Conservation (phyloP, 92 coral and sea anemone genomes). For the Pocillopora grandis region DNA sequence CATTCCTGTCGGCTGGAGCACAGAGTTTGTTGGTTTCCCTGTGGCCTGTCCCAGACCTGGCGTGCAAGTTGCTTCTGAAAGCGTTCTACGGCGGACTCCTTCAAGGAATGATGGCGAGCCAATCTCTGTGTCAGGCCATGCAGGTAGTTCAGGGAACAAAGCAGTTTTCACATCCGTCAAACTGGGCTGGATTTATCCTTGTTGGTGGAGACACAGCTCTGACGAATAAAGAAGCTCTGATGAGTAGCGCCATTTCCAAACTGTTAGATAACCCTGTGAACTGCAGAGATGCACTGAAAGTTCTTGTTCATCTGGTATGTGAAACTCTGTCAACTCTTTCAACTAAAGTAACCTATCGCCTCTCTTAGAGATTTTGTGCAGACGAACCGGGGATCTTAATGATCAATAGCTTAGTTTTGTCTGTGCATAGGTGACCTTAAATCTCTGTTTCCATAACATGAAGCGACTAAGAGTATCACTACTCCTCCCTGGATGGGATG, state of each 20-base stretch:
- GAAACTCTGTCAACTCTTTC: neutral
- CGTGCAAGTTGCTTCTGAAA: conserved; percentile 89
- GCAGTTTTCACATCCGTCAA: conserved; percentile 97
- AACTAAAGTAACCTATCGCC: no score
- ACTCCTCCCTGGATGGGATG: no score
- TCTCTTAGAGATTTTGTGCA: no score
- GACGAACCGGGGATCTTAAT: no score
- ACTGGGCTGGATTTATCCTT: conserved; percentile 98
- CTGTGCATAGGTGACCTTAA: no score
- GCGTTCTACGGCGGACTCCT: conserved; percentile 93
- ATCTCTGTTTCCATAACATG: no score
- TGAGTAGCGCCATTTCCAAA: conserved; percentile 80
- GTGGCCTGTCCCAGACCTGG: conserved; percentile 99
- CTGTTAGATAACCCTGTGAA: conserved; percentile 81
- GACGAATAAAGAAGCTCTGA: conserved; percentile 68
- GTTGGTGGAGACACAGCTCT: conserved; percentile 90
- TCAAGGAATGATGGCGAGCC: conserved; percentile 90
- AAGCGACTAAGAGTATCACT: no score
- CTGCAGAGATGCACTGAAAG: conserved; percentile 91
- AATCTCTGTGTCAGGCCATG: conserved; percentile 97
- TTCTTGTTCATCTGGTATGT: conserved; percentile 95
- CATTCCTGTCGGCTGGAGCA: conserved; percentile 93
- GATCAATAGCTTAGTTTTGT: no score
- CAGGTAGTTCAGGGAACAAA: conserved; percentile 92
- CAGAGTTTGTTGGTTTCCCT: conserved; percentile 87